phyloP scores from a whole-genome alignment of 2,797 vertebrate genomes.

The Perdix hodgsoniae region DNA sequence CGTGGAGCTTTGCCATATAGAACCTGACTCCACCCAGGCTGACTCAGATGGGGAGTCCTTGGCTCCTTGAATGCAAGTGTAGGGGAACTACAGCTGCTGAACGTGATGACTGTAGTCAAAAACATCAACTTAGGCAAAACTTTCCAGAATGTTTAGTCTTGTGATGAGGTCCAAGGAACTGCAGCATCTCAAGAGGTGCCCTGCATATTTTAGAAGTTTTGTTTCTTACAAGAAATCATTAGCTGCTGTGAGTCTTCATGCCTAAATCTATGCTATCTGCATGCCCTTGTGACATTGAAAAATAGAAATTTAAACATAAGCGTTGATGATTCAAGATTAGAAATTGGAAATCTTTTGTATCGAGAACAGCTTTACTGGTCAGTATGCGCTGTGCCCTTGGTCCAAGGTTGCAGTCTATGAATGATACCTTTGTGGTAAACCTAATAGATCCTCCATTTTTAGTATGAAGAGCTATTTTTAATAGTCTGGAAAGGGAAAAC shows the following conservation, averaged over 20 bases:
- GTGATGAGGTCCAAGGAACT: background rate
- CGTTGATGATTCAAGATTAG: background rate
- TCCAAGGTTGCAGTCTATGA: background rate
- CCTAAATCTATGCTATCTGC: background rate
- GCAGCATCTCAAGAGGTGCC: background rate
- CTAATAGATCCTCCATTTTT: background rate
- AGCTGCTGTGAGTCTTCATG: background rate
- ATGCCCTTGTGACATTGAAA: accelerated
- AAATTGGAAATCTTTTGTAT: background rate
- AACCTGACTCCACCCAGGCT: background rate
- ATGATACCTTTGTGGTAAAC: background rate
- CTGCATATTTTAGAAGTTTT: background rate
- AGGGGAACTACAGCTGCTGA: background rate
- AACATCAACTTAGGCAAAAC: background rate
- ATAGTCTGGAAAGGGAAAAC: background rate
- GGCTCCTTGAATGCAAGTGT: accelerated
- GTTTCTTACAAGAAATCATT: too few species aligned
- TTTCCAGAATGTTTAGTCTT: background rate
- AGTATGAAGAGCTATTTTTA: background rate
- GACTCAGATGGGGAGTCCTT: background rate
- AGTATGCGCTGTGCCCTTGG: background rate
- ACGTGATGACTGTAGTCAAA: background rate
- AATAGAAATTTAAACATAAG: background rate
- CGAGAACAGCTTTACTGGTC: background rate
- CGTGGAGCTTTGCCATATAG: background rate